Percentiles rank a stretch among this genome's conserved stretches.
Evolutionary conservation across 1,140 invertebrate species (phyloP).

Genomic region (Drosophila micromelanica): DNA sequence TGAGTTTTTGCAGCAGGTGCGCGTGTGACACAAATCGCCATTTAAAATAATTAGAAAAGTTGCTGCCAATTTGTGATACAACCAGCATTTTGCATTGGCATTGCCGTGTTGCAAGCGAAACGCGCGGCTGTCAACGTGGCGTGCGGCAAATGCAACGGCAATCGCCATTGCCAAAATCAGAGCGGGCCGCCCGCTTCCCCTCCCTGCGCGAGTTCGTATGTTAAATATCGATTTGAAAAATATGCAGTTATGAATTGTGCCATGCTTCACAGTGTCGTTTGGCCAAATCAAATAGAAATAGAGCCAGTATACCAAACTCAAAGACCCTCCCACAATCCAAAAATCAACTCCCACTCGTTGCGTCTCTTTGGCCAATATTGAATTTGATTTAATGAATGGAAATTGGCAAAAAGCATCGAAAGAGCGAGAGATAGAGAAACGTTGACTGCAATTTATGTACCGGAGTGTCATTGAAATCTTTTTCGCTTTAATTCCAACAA

Average conservation of each 20-base stretch:
- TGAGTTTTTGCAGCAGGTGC: constrained; percentile 56
- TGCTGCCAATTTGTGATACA: constrained; percentile 65
- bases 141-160: constrained; percentile 32
- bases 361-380: constrained; percentile 77
- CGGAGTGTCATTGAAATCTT: constrained; percentile 19
- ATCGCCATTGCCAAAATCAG: constrained; percentile 16
- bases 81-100: constrained; percentile 41
- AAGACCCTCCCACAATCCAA: not conserved
- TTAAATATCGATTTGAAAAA: constrained; percentile 80
- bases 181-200: not conserved
- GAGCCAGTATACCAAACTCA: constrained; percentile 37
- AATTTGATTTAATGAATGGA: constrained; percentile 83
- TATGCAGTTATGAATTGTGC: constrained; percentile 76
- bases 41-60: constrained; percentile 83
- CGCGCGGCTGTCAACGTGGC: constrained; percentile 33
- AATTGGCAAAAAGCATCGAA: constrained; percentile 64
- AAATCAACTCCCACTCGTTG: constrained; percentile 51
- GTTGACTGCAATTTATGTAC: constrained; percentile 38
- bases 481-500: constrained; percentile 34
- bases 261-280: constrained; percentile 30
- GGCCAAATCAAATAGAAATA: constrained; percentile 76
- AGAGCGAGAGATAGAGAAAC: constrained; percentile 11
- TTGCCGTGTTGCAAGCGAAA: constrained; percentile 39
- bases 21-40: constrained; percentile 74
- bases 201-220: constrained; percentile 22